Base-by-base conservation (phyloP, 2,797 vertebrate genomes). In the Chrysocyon brachyurus region DNA sequence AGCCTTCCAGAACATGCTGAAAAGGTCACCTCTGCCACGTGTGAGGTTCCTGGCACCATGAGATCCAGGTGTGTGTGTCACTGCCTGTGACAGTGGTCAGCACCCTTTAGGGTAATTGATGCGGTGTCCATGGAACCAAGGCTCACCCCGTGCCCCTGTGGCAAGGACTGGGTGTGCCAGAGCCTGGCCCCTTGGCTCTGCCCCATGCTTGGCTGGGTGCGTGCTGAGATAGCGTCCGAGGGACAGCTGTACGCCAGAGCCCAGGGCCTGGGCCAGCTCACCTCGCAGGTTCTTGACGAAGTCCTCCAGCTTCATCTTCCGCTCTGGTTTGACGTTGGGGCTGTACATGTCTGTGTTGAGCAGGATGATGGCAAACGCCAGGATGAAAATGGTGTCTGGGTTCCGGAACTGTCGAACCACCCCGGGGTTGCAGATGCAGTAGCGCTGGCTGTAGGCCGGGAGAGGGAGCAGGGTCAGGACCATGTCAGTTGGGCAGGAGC, bases 341-440 rank as follows among this genome's bases (percentile, higher is more conserved):
- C 99, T 99, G 99, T 99, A 99, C 99, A 99, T 99, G 98, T 99
- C 99, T 0, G 99, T 99, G 98, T 99, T 99, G 98, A 99, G 99
- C 90, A 99, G 99, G 98, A 99, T 99, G 98, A 99, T 99, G 95
- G 99, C 99, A 16, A 99, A 99, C 75, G 99, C 99, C 97, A 99
- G 99, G 98, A 99, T 99, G 99, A 99, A 99, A 98, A 99, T 99
- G 98, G 99, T 99, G 98, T 99, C 99, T 0, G 99, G 99, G 98
- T 99, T 99, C 97, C 99, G 99, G 98, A 99, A 99, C 96, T 99
- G 99, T 10, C 99, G 99, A 90, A 99, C 99, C 94, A 99, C 99
- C 0, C 99, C 99, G 0, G 99, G 99, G 98, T 99, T 99, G 98
- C 99, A 99, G 98, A 99, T 99, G 97, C 99, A 99, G 98, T 99